phyloP scores from a whole-genome alignment of 2,888 invertebrate genomes.

The Ophioninae sp. region DNA sequence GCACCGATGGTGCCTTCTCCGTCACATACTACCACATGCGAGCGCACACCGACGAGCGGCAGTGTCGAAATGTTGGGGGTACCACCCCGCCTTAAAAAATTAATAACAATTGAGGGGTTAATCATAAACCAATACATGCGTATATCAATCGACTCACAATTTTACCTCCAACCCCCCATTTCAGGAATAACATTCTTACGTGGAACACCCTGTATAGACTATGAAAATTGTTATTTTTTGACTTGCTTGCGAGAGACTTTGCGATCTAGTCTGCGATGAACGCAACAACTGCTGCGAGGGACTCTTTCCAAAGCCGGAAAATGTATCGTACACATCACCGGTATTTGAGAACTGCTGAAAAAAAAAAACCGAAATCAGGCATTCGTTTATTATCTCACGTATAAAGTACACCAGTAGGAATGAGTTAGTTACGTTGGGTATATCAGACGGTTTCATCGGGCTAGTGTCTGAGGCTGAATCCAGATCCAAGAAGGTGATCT shows the following conservation, averaged over 20 bases:
- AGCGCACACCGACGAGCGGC: no score
- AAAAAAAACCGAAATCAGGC: background rate
- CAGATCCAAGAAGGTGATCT: slow-evolving; percentile 42
- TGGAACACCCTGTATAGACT: no score
- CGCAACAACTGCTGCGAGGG: slow-evolving; percentile 39
- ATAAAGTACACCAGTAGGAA: no score
- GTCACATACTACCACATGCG: no score
- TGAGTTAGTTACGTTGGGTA: background rate
- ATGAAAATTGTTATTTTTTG: background rate
- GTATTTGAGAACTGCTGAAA: slow-evolving; percentile 27
- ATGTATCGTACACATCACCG: slow-evolving; percentile 32
- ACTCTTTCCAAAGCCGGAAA: slow-evolving; percentile 22
- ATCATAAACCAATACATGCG: no score
- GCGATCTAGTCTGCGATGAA: slow-evolving; percentile 6
- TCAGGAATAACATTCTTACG: no score
- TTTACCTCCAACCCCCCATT: no score
- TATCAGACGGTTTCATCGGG: slow-evolving; percentile 33
- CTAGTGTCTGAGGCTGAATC: slow-evolving; percentile 48
- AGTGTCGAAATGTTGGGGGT: no score
- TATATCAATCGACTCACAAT: no score
- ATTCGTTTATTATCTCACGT: background rate
- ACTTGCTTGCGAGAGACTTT: slow-evolving; percentile 39
- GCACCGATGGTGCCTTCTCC: no score
- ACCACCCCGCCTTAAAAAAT: no score
- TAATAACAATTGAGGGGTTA: no score